Conservation (phyloP, 1,140 invertebrate species). For the Megalopta genalis region DNA sequence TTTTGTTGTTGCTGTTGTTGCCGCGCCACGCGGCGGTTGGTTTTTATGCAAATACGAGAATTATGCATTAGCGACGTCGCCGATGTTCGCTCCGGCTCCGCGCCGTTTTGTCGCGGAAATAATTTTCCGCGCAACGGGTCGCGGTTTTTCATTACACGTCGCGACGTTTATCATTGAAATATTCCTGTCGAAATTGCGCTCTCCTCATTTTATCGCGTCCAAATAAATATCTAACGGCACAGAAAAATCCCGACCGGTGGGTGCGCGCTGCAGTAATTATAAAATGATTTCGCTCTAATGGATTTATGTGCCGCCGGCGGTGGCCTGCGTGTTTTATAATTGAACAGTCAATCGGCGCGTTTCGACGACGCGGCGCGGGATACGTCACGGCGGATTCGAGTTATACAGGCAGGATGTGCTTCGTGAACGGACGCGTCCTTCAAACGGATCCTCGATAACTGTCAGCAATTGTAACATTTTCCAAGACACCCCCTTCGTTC, state of each 20-base stretch:
- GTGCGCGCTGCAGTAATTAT: not conserved
- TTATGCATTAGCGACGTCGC: not conserved
- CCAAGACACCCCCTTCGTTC: too few relatives aligned
- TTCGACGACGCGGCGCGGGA: too few relatives aligned
- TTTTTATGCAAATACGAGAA: not conserved
- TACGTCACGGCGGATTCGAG: too few relatives aligned
- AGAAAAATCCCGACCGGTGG: not conserved
- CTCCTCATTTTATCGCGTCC: not conserved
- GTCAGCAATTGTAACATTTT: too few relatives aligned
- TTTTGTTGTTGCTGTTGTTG: too few relatives aligned
- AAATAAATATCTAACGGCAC: not conserved
- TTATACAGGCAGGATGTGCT: too few relatives aligned
- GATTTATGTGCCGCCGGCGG: not conserved
- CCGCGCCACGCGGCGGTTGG: too few relatives aligned
- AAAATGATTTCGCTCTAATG: not conserved
- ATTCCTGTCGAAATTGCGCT: not conserved
- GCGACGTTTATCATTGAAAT: not conserved
- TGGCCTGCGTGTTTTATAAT: too few relatives aligned
- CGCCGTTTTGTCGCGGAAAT: not conserved
- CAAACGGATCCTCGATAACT: too few relatives aligned
- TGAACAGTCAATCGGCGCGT: too few relatives aligned
- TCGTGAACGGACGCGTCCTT: too few relatives aligned
- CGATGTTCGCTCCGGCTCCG: not conserved
- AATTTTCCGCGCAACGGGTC: not conserved
- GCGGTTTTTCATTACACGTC: not conserved